Conservation (phyloP, 2,888 invertebrate species). For the Crematogaster levior region DNA sequence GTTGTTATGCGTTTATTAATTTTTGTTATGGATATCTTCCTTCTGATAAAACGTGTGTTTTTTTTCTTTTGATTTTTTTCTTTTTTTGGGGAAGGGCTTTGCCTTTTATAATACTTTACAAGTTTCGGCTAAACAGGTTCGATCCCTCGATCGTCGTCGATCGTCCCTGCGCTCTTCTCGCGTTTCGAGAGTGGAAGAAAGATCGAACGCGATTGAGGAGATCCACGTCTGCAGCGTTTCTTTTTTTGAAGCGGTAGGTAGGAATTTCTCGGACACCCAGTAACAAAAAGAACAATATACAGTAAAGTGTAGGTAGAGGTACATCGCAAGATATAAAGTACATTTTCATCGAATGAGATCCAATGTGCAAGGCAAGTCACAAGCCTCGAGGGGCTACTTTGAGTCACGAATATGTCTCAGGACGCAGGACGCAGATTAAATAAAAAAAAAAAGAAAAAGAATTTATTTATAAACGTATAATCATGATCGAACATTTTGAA, state of each 20-base stretch:
- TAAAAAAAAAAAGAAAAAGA: neutral
- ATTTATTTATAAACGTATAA: neutral
- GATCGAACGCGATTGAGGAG: conserved; percentile 40
- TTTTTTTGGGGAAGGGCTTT: neutral
- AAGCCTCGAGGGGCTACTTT: conserved; percentile 32
- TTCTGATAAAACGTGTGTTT: conserved; percentile 57
- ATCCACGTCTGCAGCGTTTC: conserved; percentile 36
- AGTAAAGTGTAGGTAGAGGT: conserved; percentile 54
- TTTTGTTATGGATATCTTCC: conserved; percentile 61
- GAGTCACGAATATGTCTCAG: conserved; percentile 49
- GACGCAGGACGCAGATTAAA: too few relatives aligned
- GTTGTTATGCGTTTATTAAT: conserved; percentile 62
- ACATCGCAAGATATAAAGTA: conserved; percentile 58
- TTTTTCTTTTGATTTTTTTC: conserved; percentile 25
- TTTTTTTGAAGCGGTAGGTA: conserved; percentile 10
- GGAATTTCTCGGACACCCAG: conserved; percentile 44
- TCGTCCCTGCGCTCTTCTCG: conserved; percentile 18
- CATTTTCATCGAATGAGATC: conserved; percentile 42
- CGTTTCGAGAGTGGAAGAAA: neutral
- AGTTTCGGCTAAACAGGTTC: conserved; percentile 20
- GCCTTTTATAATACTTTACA: conserved; percentile 33
- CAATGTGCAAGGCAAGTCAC: conserved; percentile 60
- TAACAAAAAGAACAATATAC: conserved; percentile 43
- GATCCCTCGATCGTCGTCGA: conserved; percentile 28
- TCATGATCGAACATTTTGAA: neutral